These are phyloP conservation scores for Papilio polytes DNA, from an alignment of 1,140 invertebrate genomes.

Conservation along the genomic window DNA sequence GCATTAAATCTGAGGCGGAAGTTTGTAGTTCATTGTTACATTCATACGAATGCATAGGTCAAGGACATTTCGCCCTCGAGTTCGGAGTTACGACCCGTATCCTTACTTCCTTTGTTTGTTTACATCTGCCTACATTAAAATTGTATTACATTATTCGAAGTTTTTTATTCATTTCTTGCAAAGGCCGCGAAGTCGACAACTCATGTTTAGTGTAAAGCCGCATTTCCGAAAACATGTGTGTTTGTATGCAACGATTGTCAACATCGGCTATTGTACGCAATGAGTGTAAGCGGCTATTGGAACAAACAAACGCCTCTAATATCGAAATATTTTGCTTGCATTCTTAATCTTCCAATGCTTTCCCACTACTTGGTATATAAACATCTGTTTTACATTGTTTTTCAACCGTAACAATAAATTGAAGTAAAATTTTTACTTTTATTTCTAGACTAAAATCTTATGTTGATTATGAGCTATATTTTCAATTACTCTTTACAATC, in stretches of 20 bases:
- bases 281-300: slow-evolving; percentile 52
- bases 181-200: slow-evolving; percentile 38
- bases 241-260: slow-evolving; percentile 63
- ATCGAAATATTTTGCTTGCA: slow-evolving; percentile 65
- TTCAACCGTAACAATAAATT: neutral
- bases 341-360: slow-evolving; percentile 33
- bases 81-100: slow-evolving; percentile 3
- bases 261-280: slow-evolving; percentile 73
- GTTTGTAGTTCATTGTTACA: slow-evolving; percentile 13
- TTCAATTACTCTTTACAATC: neutral
- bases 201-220: slow-evolving; percentile 49
- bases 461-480: neutral
- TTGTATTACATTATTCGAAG: slow-evolving; percentile 6
- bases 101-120: slow-evolving; percentile 22
- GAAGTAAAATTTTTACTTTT: neutral
- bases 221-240: slow-evolving; percentile 65
- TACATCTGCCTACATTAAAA: neutral
- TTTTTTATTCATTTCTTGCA: neutral
- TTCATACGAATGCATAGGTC: slow-evolving; percentile 10
- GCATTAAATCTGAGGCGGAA: neutral
- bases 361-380: slow-evolving; percentile 29
- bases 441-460: neutral
- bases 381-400: slow-evolving; percentile 11
- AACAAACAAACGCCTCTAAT: slow-evolving; percentile 67
- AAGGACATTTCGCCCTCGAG: slow-evolving; percentile 4